Percentiles rank a stretch among this genome's conserved stretches.
phyloP scores from a whole-genome alignment of 2,888 invertebrate genomes.

The Macrosoma leucophasiata region DNA sequence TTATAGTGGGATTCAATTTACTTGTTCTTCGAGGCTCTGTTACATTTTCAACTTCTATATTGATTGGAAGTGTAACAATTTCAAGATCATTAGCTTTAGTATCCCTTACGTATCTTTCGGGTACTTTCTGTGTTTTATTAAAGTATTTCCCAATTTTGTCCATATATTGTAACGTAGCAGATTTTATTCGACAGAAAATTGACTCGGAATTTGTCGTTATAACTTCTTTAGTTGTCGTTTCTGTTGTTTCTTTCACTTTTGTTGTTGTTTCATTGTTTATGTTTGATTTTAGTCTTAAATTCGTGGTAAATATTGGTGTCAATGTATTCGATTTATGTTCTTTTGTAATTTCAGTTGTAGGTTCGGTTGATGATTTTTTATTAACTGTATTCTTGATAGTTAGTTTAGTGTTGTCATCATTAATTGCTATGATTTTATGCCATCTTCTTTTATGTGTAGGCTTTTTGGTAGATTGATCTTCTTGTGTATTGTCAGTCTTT shows the following conservation, averaged over 20 bases:
- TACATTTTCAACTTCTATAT: constrained; percentile 2
- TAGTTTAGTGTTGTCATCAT: no score
- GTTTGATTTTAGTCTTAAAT: no score
- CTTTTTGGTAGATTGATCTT: background rate
- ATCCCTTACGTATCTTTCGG: constrained; percentile 6
- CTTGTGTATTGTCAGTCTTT: constrained; percentile 1
- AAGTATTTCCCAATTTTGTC: background rate
- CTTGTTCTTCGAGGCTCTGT: background rate
- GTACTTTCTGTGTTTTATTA: background rate
- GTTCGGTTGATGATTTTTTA: no score
- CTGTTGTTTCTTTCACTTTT: background rate
- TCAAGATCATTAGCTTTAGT: constrained; percentile 12
- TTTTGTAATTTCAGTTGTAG: no score
- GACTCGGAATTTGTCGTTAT: background rate
- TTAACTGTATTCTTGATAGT: no score
- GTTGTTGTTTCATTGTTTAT: background rate
- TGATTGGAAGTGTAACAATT: constrained; percentile 13
- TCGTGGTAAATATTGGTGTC: no score
- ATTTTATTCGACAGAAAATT: background rate
- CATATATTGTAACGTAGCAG: background rate
- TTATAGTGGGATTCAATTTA: constrained; percentile 27
- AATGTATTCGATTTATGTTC: no score
- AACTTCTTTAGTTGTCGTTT: background rate
- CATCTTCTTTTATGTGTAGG: background rate
- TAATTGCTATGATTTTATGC: background rate